Evolutionary conservation across 2,113 vertebrate species (phyloP).

Genomic region (Tylochromis polylepis): DNA sequence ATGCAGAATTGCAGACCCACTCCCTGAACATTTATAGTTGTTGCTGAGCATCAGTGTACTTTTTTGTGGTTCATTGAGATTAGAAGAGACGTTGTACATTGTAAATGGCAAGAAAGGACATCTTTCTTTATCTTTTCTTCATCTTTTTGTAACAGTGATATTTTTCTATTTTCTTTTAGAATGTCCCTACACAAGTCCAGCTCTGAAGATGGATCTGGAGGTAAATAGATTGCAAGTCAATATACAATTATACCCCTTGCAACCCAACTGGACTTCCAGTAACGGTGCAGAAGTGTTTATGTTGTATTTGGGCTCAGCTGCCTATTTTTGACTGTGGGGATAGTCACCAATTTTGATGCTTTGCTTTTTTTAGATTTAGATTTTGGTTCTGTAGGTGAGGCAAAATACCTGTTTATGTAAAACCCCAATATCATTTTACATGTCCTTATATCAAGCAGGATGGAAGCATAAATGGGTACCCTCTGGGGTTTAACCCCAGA

Average conservation of each 20-base stretch:
- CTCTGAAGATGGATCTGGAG: slow-evolving; percentile 90
- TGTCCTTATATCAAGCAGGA: neutral
- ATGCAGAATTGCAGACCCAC: neutral
- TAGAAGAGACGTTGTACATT: neutral
- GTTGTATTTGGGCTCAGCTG: neutral
- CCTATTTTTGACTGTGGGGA: neutral
- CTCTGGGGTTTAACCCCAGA: neutral
- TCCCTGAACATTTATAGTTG: neutral
- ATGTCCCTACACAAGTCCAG: slow-evolving; percentile 90
- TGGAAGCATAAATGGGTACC: neutral
- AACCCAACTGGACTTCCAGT: neutral
- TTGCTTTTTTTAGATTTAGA: neutral
- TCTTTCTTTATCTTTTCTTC: no score
- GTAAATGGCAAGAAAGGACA: no score
- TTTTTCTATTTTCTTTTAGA: slow-evolving; percentile 54
- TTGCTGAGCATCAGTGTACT: neutral
- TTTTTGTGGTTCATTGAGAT: neutral
- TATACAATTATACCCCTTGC: neutral
- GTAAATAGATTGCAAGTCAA: slow-evolving; percentile 61
- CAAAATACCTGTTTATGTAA: neutral
- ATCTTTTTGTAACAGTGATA: neutral
- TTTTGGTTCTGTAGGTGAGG: neutral
- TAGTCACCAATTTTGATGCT: neutral
- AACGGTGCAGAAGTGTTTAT: neutral
- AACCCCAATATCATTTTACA: neutral